Percentiles rank a stretch among this genome's conserved stretches.
These are phyloP conservation scores for Heliconius congener DNA, from an alignment of 1,140 invertebrate genomes.

Conservation along the genomic window DNA sequence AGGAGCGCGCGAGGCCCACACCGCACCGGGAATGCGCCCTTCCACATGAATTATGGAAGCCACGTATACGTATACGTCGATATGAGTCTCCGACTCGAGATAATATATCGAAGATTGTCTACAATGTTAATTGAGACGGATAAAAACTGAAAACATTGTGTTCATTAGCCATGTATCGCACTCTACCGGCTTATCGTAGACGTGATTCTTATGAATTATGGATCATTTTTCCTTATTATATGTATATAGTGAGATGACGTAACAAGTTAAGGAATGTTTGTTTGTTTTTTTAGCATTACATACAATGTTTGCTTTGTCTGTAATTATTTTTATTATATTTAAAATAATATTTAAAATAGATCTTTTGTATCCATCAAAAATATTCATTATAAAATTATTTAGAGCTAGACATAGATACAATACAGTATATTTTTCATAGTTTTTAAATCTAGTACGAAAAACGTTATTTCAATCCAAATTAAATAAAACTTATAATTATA, in stretches of 20 bases:
- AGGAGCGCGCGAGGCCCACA: conserved; percentile 68
- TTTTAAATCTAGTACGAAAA: background rate
- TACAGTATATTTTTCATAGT: too few species aligned
- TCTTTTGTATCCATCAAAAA: background rate
- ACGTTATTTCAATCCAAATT: background rate
- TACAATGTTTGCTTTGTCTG: background rate
- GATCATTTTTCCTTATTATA: conserved; percentile 4
- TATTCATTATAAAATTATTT: background rate
- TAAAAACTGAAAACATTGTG: conserved; percentile 33
- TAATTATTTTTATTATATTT: background rate
- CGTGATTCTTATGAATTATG: conserved; percentile 15
- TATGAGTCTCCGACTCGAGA: conserved; percentile 34
- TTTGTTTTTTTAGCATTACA: background rate
- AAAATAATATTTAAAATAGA: background rate
- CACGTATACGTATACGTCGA: conserved; percentile 43
- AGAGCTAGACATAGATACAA: too few species aligned
- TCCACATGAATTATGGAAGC: conserved; percentile 75
- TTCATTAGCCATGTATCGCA: conserved; percentile 22
- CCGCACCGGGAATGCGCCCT: conserved; percentile 63
- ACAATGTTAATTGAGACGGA: conserved; percentile 37
- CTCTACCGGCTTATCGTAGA: conserved; percentile 4
- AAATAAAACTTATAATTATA: background rate
- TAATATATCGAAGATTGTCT: conserved; percentile 32
- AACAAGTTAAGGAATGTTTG: background rate
- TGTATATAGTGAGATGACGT: background rate